Percentiles rank a stretch among this genome's conserved stretches.
These are phyloP conservation scores for Alaudala cheleensis DNA, from an alignment of 2,113 vertebrate genomes.

Conservation along the genomic window DNA sequence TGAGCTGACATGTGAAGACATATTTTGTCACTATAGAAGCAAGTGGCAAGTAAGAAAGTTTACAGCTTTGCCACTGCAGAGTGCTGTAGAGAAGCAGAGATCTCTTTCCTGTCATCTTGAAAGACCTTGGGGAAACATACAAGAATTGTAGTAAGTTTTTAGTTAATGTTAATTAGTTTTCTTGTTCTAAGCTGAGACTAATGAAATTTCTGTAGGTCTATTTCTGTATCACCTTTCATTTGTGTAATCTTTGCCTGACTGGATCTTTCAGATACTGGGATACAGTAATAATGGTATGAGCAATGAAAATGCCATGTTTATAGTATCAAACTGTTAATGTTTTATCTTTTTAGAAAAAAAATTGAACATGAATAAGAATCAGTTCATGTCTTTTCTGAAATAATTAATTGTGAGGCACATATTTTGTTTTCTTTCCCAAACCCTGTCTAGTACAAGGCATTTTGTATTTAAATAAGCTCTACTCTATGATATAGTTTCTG, in stretches of 20 bases:
- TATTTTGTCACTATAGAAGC: neutral
- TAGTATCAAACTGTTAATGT: neutral
- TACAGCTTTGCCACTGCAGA: neutral
- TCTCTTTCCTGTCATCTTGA: neutral
- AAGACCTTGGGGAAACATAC: neutral
- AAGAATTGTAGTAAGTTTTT: neutral
- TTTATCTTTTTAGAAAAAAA: neutral
- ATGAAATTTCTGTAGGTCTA: neutral
- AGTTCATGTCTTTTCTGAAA: neutral
- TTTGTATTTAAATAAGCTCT: neutral
- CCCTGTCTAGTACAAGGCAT: neutral
- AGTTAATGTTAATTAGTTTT: neutral
- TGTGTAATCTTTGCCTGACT: neutral
- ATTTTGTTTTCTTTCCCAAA: neutral
- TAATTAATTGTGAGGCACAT: neutral
- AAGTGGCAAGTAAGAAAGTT: neutral
- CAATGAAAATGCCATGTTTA: neutral
- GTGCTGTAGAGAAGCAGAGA: neutral
- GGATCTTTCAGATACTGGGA: neutral
- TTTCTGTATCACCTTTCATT: neutral
- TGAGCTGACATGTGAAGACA: neutral
- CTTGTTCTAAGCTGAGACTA: neutral
- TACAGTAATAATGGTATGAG: neutral
- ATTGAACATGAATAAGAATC: neutral
- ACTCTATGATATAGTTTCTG: neutral